Evolutionary conservation across 1,140 invertebrate genomes (phyloP), one percentile per base, ranked within the genome.

Genomic region (Scaptomyza pallida): DNA sequence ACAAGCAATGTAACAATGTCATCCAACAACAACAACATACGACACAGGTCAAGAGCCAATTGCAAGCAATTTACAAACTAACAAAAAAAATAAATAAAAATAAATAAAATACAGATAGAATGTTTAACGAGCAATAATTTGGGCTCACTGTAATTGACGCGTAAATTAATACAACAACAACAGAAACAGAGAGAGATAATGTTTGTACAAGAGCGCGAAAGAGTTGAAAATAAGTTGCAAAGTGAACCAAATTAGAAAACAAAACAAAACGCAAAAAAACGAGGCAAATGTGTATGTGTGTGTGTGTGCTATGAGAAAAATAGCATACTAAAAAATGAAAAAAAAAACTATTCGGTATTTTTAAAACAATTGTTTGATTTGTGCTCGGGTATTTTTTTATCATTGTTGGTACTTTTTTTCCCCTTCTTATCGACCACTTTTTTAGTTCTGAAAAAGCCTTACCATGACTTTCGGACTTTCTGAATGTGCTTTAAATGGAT

Each of bases 11-110:
- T 6, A 50, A 54, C 55, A 72, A 60, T 61, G 63, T 41, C 33
- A 62, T 17, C 44, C 17, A 76, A 19, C 67, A 75, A 19, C 23
- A 74, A 30, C 35, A 74, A 35, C 67, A 57, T 16, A 50, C 43
- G 51, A 37, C 37, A 37, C 47, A 60, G 52, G 52, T 55, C 37
- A 41, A 55, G 15, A 55, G 52, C 52, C 37, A 55, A 43, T 55
- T 23, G 12, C 52, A 41, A 55, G 52, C 40, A 37, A 60, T 23
- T 55, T 55, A 44, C 50, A 54, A 35, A 60, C 55, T 65, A n/a
- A 60, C 47, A 52, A 65, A 61, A 10, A 5, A 23, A 23, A 23
- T 4, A 23, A 23, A 0, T 35, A 35, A 35, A 56, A 48, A 54
- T 43, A 2, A 60, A 12, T n/a, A 45, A 30, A 50, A 13, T 9